Evolutionary conservation across 2,888 invertebrate species (phyloP).

Genomic region (Perithous albicinctus): DNA sequence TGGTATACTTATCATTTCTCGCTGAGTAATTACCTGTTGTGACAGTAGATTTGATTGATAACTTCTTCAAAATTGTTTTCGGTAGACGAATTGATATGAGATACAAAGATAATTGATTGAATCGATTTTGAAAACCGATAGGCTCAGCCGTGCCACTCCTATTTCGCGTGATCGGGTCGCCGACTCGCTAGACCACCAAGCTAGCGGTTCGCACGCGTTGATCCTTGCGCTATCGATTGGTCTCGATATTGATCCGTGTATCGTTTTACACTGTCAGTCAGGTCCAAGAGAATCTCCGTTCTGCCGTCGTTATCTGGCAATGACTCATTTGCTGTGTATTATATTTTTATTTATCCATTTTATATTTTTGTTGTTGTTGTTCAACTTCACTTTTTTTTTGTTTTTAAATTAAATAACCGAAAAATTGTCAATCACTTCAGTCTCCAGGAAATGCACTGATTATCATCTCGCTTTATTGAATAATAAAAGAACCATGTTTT

Average conservation of each 20-base stretch:
- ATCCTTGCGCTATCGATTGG: slow-evolving; percentile 26
- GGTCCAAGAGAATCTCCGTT: not conserved
- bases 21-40: slow-evolving; percentile 26
- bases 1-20: not conserved
- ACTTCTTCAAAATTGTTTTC: not conserved
- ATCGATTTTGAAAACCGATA: slow-evolving; percentile 42
- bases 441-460: slow-evolving; percentile 33
- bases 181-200: not conserved
- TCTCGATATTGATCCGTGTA: slow-evolving; percentile 30
- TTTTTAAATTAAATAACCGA: not conserved
- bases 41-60: slow-evolving; percentile 9
- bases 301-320: not conserved
- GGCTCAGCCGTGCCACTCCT: not conserved
- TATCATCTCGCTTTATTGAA: slow-evolving; percentile 9
- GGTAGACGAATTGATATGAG: not conserved
- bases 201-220: not conserved
- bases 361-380: not conserved
- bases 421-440: slow-evolving; percentile 28
- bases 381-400: not conserved
- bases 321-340: not conserved
- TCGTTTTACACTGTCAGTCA: slow-evolving; percentile 29
- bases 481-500: not conserved
- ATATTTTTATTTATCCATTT: not conserved
- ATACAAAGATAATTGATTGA: not conserved
- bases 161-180: slow-evolving; percentile 26